Conservation (phyloP, 2,797 vertebrate species). For the Jordanella pulchra region DNA sequence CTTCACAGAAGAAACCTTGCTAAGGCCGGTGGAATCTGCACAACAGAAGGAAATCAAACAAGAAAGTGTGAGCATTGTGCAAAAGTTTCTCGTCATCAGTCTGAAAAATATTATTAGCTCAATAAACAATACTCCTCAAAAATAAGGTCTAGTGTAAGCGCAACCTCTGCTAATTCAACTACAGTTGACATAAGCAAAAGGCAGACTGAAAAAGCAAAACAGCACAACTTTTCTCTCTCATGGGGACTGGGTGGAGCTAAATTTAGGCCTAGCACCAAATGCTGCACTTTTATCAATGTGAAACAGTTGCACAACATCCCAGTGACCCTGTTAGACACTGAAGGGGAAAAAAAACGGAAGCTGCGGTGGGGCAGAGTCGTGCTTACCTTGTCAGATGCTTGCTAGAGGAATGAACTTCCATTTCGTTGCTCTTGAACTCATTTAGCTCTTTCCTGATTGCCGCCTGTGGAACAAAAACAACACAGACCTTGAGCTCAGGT, state of each 20-base stretch:
- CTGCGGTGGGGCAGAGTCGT: background rate
- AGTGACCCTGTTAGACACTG: slow-evolving; percentile 4
- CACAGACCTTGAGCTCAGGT: slow-evolving; percentile 21
- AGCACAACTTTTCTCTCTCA: slow-evolving; percentile 54
- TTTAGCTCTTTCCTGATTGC: slow-evolving; percentile 98
- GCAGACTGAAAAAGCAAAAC: slow-evolving; percentile 66
- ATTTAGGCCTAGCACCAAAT: slow-evolving; percentile 53
- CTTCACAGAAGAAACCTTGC: slow-evolving; percentile 98
- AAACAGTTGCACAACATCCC: slow-evolving; percentile 38
- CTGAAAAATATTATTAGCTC: slow-evolving; percentile 61
- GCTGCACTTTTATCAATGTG: slow-evolving; percentile 27
- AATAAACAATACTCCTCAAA: slow-evolving; percentile 20
- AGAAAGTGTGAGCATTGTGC: slow-evolving; percentile 33
- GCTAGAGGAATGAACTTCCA: slow-evolving; percentile 98
- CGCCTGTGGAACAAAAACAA: slow-evolving; percentile 78
- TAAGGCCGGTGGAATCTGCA: slow-evolving; percentile 97
- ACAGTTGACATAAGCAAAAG: slow-evolving; percentile 56
- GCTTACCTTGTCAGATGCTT: slow-evolving; percentile 96
- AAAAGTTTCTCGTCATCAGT: slow-evolving; percentile 51
- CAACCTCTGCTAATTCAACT: slow-evolving; percentile 27
- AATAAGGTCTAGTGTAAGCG: slow-evolving; percentile 41
- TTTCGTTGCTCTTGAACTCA: slow-evolving; percentile 98
- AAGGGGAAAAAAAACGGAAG: background rate
- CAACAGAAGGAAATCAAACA: background rate
- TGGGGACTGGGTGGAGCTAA: slow-evolving; percentile 53